Conservation (phyloP, 1,140 invertebrate species). For the Pissodes strobi region DNA sequence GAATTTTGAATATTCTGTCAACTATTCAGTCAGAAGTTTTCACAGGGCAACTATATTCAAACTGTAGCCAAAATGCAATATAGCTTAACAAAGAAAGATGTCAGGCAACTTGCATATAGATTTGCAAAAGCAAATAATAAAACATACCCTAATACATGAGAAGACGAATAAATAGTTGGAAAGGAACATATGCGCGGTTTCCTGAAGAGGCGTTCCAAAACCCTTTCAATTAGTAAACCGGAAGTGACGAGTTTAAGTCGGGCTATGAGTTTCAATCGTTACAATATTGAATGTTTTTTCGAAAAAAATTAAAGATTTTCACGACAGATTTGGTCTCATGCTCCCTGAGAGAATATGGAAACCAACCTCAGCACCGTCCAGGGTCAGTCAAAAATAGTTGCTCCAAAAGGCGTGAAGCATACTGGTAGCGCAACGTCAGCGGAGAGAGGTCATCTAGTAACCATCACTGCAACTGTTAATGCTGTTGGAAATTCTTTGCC, state of each 20-base stretch:
- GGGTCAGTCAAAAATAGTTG: conserved; percentile 1
- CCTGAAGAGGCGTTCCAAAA: too few relatives aligned
- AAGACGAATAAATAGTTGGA: too few relatives aligned
- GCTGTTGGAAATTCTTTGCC: conserved; percentile 15
- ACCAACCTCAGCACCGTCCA: conserved; percentile 10
- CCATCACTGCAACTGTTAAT: background rate
- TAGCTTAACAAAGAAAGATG: too few relatives aligned
- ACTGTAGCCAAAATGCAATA: too few relatives aligned
- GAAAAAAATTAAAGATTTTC: conserved; percentile 13
- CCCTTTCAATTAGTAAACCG: background rate
- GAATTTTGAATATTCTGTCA: too few relatives aligned
- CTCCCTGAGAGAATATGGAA: conserved; percentile 22
- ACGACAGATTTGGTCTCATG: background rate
- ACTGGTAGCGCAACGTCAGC: conserved; percentile 8
- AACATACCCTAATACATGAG: too few relatives aligned
- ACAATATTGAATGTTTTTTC: background rate
- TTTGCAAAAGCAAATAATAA: too few relatives aligned
- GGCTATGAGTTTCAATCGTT: background rate
- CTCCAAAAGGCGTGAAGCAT: conserved; percentile 16
- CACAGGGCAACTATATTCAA: too few relatives aligned
- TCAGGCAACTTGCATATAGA: too few relatives aligned
- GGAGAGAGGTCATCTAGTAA: conserved; percentile 3
- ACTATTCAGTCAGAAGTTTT: too few relatives aligned
- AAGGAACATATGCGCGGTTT: too few relatives aligned
- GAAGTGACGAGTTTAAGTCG: background rate